Evolutionary conservation across 2,888 invertebrate species (phyloP).

Genomic region (Dolichopus griseipennis): DNA sequence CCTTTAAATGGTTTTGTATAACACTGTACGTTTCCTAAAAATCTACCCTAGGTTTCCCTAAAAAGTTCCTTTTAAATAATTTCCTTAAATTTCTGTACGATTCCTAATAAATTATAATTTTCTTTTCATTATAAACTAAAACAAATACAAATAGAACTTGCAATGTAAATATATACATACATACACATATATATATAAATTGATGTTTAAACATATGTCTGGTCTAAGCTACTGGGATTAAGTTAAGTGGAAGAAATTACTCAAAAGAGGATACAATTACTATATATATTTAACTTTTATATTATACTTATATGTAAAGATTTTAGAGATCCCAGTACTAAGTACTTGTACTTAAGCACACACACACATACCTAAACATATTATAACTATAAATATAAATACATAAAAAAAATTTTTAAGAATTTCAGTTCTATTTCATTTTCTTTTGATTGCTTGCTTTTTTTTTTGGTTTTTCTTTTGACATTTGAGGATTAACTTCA

Average conservation of each 20-base stretch:
- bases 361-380: no score
- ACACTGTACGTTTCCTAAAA: no score
- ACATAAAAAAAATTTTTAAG: neutral
- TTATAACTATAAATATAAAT: no score
- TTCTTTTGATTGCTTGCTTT: neutral
- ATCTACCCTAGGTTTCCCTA: no score
- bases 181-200: neutral
- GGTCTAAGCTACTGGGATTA: constrained; percentile 35
- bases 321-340: no score
- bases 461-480: neutral
- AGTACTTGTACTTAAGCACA: no score
- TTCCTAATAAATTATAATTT: no score
- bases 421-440: neutral
- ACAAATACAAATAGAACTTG: neutral
- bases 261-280: constrained; percentile 33
- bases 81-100: no score
- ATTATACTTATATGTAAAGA: neutral
- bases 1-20: no score
- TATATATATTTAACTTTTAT: constrained; percentile 22
- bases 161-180: no score
- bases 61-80: no score
- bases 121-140: no score
- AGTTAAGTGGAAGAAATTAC: constrained; percentile 41
- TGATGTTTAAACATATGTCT: constrained; percentile 25
- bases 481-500: constrained; percentile 6